Base-by-base conservation (phyloP, 2,113 vertebrate genomes). In the Cephalophus harveyi region DNA sequence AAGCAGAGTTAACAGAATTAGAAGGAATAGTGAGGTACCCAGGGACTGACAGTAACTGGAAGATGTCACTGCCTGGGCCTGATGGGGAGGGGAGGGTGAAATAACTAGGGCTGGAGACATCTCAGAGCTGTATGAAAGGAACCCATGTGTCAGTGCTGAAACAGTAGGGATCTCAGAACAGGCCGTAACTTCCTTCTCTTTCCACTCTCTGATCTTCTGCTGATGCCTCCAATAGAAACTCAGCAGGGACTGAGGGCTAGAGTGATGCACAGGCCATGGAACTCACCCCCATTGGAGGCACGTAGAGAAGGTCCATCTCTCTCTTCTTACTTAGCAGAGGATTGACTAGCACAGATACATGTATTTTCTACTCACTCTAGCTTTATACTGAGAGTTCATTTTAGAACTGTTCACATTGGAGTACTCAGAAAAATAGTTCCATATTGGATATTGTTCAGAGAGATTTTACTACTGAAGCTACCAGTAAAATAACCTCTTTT, bases 201-300 rank as follows among this genome's bases (percentile, higher is more conserved):
- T 16, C 46, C 4, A 33, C 9, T 55, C 33, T 84, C 33, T 88
- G 23, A 36, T 27, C 54, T 94, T 60, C 33, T 89, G 1, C 6
- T 88, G 19, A 33, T 64, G 21, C 36, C n/a, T 89, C 33, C 50
- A 83, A 12, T 8, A 81, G 54, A 52, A 92, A 40, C n/a, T 89
- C 36, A 46, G 1, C 7, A 30, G 71, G n/a, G 55, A 89, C 16
- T 17, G 43, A 54, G 30, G 62, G 19, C 74, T 36, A 43, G 52
- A 87, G 81, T 6, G 8, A 36, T 16, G 8, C 14, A 16, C 71
- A 11, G 16, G 30, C 40, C 19, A 5, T 57, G 46, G 55, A 71
- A 15, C n/a, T 62, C 48, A 40, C 5, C 4, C 10, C 43, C 4
- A 0, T 1, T 0, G 33, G 59, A 57, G 87, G n/a, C n/a, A 43